Conservation (phyloP, 2,797 vertebrate genomes). For the Periparus ater region DNA sequence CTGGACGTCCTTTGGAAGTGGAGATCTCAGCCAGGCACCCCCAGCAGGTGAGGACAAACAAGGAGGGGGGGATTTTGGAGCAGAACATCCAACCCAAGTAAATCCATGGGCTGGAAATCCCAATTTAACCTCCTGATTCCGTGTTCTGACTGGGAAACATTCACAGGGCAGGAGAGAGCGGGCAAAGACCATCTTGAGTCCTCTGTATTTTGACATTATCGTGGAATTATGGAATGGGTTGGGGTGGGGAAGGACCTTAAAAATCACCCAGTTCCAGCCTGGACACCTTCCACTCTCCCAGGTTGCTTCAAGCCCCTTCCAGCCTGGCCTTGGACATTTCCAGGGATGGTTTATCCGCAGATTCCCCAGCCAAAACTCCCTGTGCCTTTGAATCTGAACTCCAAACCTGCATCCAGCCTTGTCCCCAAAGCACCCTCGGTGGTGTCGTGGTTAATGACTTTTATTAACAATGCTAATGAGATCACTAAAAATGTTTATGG, state of each 20-base stretch:
- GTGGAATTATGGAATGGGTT: neutral
- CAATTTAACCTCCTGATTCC: accelerated
- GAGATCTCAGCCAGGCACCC: neutral
- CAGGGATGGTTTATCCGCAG: neutral
- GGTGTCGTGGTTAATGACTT: neutral
- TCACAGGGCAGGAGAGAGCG: neutral
- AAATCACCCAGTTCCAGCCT: neutral
- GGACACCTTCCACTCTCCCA: accelerated
- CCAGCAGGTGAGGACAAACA: accelerated
- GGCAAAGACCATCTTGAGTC: accelerated
- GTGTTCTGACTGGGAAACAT: accelerated
- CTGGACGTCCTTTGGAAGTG: neutral
- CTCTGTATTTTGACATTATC: accelerated
- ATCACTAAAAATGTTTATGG: neutral
- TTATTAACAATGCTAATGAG: neutral
- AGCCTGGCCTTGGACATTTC: neutral
- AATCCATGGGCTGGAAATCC: neutral
- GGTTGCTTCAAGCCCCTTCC: neutral
- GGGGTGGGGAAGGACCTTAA: neutral
- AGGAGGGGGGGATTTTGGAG: neutral
- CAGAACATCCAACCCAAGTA: accelerated
- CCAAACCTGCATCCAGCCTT: neutral
- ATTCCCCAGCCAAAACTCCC: neutral
- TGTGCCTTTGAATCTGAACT: neutral
- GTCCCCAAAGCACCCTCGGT: neutral